Percentiles rank a stretch among this genome's conserved stretches.
Conservation (phyloP, 2,113 vertebrate species). For the Piprites chloris region DNA sequence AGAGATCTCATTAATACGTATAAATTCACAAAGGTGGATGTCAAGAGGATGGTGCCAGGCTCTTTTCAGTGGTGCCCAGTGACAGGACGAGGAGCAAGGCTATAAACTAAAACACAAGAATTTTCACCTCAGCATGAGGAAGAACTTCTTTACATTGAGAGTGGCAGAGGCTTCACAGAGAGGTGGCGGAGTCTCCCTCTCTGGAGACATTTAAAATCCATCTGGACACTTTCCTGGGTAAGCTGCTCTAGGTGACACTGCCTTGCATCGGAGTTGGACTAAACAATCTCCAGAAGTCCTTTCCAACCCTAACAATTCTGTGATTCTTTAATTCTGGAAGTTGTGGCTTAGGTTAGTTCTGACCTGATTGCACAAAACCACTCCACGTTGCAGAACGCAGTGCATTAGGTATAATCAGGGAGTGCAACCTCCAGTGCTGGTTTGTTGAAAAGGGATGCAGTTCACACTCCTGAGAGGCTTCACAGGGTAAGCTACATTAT, state of each 20-base stretch:
- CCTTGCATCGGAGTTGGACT: not conserved
- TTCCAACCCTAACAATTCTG: not conserved
- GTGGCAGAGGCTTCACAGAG: not conserved
- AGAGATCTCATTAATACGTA: not conserved
- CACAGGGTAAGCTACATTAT: not conserved
- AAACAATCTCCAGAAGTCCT: not conserved
- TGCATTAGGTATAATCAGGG: not conserved
- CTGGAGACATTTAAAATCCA: not conserved
- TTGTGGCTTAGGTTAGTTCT: not conserved
- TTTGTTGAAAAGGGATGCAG: not conserved
- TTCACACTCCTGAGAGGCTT: not conserved
- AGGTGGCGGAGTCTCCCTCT: accelerated
- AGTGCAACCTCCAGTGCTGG: not conserved
- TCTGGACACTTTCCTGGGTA: not conserved
- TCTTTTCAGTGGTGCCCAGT: too few relatives aligned
- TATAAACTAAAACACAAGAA: not conserved
- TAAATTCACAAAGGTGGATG: not conserved
- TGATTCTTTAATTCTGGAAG: not conserved
- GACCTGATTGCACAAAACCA: accelerated
- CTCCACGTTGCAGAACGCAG: not conserved
- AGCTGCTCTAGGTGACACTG: not conserved
- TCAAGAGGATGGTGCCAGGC: not conserved
- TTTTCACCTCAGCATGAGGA: not conserved
- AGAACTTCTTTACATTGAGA: not conserved
- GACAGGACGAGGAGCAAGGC: not conserved